A percentile compares a stretch with the other conserved stretches of the same genome.
phyloP scores from a whole-genome alignment of 2,113 vertebrate genomes.

The Sorex fumeus region DNA sequence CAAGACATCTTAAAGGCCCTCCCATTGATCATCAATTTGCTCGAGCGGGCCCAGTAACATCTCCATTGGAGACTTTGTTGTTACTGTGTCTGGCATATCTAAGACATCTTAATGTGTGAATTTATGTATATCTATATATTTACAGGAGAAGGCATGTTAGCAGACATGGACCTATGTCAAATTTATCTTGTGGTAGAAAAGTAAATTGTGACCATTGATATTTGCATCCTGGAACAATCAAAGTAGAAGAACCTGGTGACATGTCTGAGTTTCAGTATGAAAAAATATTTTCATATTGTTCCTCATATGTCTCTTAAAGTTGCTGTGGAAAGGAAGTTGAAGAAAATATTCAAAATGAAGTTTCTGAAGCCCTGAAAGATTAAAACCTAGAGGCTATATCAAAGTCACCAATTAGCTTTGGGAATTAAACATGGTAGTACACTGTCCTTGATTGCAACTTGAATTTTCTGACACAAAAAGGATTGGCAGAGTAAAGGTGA shows the following conservation, averaged over 20 bases:
- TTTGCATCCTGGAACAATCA: not conserved
- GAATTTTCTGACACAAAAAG: not conserved
- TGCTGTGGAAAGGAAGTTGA: not conserved
- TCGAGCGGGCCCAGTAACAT: too few relatives aligned
- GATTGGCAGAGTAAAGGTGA: not conserved
- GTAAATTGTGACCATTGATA: not conserved
- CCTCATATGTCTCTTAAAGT: not conserved
- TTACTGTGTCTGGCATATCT: too few relatives aligned
- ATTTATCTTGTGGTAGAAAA: not conserved
- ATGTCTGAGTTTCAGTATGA: not conserved
- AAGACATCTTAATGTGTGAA: too few relatives aligned
- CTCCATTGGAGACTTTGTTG: too few relatives aligned
- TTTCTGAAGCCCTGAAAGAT: not conserved
- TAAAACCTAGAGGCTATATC: slow-evolving; percentile 15
- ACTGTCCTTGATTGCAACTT: not conserved
- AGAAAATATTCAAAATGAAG: slow-evolving; percentile 5
- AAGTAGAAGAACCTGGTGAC: not conserved
- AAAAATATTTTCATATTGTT: not conserved
- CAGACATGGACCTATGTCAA: too few relatives aligned
- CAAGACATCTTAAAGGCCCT: too few relatives aligned
- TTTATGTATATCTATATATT: not conserved
- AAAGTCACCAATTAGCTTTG: not conserved
- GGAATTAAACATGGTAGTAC: not conserved
- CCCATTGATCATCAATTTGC: too few relatives aligned
- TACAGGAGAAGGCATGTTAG: not conserved